Evolutionary conservation across 2,113 vertebrate species (phyloP).

Genomic region (Oncorhynchus keta): DNA sequence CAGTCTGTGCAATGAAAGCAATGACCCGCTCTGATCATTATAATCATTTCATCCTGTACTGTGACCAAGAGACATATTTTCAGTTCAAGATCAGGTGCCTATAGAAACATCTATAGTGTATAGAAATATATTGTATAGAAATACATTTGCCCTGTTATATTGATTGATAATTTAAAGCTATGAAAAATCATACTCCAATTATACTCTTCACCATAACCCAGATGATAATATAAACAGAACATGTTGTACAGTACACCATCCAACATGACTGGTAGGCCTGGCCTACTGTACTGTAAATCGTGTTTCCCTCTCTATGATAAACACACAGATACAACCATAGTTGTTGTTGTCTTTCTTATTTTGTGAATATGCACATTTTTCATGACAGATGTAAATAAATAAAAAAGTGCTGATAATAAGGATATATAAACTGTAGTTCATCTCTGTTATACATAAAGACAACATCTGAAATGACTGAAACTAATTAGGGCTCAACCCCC

Average conservation of each 20-base stretch:
- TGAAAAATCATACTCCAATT: no score
- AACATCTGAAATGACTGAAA: neutral
- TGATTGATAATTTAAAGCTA: neutral
- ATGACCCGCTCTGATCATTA: neutral
- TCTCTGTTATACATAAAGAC: neutral
- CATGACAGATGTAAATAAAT: neutral
- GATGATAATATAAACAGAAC: neutral
- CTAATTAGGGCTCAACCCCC: neutral
- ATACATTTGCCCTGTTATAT: neutral
- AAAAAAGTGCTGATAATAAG: neutral
- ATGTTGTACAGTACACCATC: neutral
- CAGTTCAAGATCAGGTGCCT: neutral
- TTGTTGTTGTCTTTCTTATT: neutral
- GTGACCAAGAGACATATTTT: neutral
- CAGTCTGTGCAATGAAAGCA: neutral
- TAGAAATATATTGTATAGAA: neutral
- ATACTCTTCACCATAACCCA: neutral
- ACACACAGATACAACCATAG: no score
- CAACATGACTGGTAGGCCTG: no score
- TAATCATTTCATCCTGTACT: neutral
- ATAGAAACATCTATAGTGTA: neutral
- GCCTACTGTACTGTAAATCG: neutral
- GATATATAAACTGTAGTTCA: neutral
- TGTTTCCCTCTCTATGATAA: neutral
- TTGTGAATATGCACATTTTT: neutral